Base-by-base conservation (phyloP, 2,888 invertebrate species). In the Glomeris marginata region DNA sequence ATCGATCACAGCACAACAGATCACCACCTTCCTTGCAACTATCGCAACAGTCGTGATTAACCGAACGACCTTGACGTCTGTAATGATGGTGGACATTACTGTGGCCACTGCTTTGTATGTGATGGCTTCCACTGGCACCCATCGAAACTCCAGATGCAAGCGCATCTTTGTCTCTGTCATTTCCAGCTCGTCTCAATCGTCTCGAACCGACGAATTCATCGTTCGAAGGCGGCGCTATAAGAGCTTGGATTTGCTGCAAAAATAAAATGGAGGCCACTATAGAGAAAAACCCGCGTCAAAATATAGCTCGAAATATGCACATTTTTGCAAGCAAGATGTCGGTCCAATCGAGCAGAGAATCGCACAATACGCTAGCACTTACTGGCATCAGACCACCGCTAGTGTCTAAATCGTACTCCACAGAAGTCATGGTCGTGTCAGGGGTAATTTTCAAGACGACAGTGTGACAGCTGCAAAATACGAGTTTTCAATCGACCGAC, bases 1-100 rank as follows among this genome's bases (percentile, higher is more conserved):
- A 97, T 55, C 82, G 81, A 67, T 95, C 94, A 66, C 95, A 97
- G 68, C 92, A 94, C 52, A 97, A 79, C 36, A 97, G 72, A 67
- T 91, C 90, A 2, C 95, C 94, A 34, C 91, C 91, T 72, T 94
- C 94, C 48, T 81, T 78, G 66, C 95, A 95, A 49, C 88, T 84
- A 70, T 92, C 91, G 64, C 95, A 95, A 57, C 80, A 81, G 64
- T 94, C 92, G 64, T 84, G 86, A 69, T 92, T 92, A 21, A 67
- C 62, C 13, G 67, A 59, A 43, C 66, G 60, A 3, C 67, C 67
- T 47, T 64, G 65, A 43, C 65, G 58, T 28, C 28, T 28, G 28
- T 28, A 28, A 28, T 28, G 28, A 28, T 28, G 28, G 28, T 28
- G 28, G 28, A 8, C 28, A 28, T 28, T 3, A 34, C 65, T 52